These are phyloP conservation scores for Polyommatus icarus DNA, from an alignment of 2,888 invertebrate genomes.

Conservation along the genomic window DNA sequence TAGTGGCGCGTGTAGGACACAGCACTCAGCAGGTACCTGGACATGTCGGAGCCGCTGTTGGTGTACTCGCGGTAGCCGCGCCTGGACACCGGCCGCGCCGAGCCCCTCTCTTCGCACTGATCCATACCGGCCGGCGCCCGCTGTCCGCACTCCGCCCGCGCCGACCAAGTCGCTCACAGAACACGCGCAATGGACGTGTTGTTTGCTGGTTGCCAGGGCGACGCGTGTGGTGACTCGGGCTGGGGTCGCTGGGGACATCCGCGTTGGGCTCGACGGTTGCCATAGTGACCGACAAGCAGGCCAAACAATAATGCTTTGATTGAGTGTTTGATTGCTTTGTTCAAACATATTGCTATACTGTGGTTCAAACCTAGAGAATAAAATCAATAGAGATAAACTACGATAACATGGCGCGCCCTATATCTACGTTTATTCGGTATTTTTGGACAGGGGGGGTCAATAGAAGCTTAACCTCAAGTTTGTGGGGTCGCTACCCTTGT, in stretches of 20 bases:
- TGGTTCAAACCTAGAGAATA: too few species aligned
- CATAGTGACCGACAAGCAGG: neutral
- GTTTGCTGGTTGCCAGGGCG: slow-evolving; percentile 58
- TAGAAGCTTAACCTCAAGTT: too few species aligned
- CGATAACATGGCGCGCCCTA: too few species aligned
- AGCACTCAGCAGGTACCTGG: slow-evolving; percentile 50
- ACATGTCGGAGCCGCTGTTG: slow-evolving; percentile 60
- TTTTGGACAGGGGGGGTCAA: too few species aligned
- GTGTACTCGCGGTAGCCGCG: slow-evolving; percentile 66
- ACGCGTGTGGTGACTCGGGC: slow-evolving; percentile 41
- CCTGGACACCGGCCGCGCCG: slow-evolving; percentile 67
- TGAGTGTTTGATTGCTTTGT: too few species aligned
- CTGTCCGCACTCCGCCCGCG: slow-evolving; percentile 38
- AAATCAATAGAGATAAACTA: too few species aligned
- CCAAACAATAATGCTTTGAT: too few species aligned
- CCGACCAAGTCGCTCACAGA: slow-evolving; percentile 30
- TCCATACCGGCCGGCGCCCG: slow-evolving; percentile 58
- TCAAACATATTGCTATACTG: too few species aligned
- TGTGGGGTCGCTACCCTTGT: too few species aligned
- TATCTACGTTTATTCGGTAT: too few species aligned
- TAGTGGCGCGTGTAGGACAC: neutral
- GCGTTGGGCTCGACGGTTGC: neutral
- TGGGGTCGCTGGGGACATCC: neutral
- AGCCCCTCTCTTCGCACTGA: slow-evolving; percentile 65
- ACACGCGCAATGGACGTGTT: slow-evolving; percentile 64